Evolutionary conservation across 2,113 vertebrate genomes (phyloP).

Genomic region (Pterocles gutturalis): DNA sequence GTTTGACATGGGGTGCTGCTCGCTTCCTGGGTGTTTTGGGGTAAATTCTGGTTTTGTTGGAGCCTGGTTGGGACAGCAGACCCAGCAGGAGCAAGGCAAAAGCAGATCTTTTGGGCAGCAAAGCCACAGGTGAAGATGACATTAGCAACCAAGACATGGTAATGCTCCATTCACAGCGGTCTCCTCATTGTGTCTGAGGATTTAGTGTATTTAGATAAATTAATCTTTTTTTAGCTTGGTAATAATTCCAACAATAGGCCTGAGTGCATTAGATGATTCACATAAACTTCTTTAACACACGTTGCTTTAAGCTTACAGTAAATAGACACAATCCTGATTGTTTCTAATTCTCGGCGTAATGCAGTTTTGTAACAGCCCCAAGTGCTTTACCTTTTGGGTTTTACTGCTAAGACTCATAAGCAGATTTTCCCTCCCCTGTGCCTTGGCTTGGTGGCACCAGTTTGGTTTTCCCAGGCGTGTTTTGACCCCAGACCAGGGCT

Average conservation of each 20-base stretch:
- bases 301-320: conserved; percentile 70
- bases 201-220: conserved; percentile 78
- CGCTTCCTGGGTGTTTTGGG: not conserved
- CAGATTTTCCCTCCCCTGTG: not conserved
- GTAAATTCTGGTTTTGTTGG: not conserved
- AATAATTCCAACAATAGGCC: conserved; percentile 75
- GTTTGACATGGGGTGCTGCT: not conserved
- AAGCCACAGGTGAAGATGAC: conserved; percentile 37
- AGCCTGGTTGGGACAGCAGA: not conserved
- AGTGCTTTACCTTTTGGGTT: conserved; percentile 50
- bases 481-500: not conserved
- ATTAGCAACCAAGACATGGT: conserved; percentile 35
- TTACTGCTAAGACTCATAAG: not conserved
- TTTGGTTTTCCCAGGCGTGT: not conserved
- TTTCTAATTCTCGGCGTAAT: conserved; percentile 43
- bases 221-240: conserved; percentile 79
- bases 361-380: conserved; percentile 48
- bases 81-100: not conserved
- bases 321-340: conserved; percentile 65
- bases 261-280: conserved; percentile 73
- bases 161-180: conserved; percentile 3
- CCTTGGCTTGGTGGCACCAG: not conserved
- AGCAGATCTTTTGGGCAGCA: not conserved
- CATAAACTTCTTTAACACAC: conserved; percentile 76
- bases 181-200: conserved; percentile 63